phyloP scores from a whole-genome alignment of 2,888 invertebrate species.

The Eupithecia abbreviata region DNA sequence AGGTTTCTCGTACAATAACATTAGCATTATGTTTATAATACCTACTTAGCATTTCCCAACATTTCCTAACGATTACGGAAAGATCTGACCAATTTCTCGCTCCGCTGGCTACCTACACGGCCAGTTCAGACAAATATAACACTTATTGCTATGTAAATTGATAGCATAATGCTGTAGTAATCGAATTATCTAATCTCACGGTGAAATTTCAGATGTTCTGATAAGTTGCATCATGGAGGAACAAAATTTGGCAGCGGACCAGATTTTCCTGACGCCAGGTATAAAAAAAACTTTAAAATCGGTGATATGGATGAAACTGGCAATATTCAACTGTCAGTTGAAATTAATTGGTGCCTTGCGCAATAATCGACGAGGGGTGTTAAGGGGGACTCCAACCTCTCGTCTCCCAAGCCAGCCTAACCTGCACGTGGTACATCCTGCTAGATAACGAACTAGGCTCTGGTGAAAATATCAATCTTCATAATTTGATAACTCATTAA shows the following conservation, averaged over 20 bases:
- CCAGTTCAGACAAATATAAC: slow-evolving; percentile 25
- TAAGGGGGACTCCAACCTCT: no score
- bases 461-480: no score
- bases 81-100: slow-evolving; percentile 44
- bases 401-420: no score
- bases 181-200: slow-evolving; percentile 45
- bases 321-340: neutral
- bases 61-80: slow-evolving; percentile 35
- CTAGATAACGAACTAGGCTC: no score
- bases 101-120: slow-evolving; percentile 33
- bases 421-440: no score
- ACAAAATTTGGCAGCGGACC: neutral
- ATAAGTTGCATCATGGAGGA: slow-evolving; percentile 29
- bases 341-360: neutral
- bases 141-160: slow-evolving; percentile 40
- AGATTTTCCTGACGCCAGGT: neutral
- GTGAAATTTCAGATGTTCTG: slow-evolving; percentile 31
- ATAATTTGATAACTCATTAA: no score
- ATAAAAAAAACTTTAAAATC: neutral
- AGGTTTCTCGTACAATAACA: neutral
- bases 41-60: slow-evolving; percentile 20
- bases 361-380: no score
- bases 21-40: slow-evolving; percentile 2
- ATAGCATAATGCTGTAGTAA: slow-evolving; percentile 37
- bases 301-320: neutral